Evolutionary conservation across 2,113 vertebrate species (phyloP).

Genomic region (Chloropsis cyanopogon): DNA sequence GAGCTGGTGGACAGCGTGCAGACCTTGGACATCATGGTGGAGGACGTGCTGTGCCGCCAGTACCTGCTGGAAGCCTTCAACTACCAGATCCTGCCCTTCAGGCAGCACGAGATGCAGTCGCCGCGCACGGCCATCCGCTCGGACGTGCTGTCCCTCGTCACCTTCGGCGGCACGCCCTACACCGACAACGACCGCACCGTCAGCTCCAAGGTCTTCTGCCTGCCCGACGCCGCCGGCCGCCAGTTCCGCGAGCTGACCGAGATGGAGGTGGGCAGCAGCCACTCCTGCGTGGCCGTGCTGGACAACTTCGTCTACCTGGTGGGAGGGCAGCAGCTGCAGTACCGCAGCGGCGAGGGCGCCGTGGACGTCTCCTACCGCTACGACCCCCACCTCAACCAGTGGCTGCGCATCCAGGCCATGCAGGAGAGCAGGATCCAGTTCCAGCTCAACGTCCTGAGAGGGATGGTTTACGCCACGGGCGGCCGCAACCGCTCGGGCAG

Average conservation of each 20-base stretch:
- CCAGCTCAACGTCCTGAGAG: slow-evolving; percentile 84
- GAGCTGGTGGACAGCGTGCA: slow-evolving; percentile 97
- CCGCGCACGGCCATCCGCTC: slow-evolving; percentile 86
- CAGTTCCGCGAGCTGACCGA: slow-evolving; percentile 91
- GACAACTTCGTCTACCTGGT: slow-evolving; percentile 96
- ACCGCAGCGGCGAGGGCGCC: slow-evolving; percentile 93
- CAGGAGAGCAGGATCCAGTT: slow-evolving; percentile 96
- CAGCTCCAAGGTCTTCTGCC: slow-evolving; percentile 85
- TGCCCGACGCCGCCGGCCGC: slow-evolving; percentile 76
- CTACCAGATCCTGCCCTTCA: slow-evolving; percentile 95
- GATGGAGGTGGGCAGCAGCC: slow-evolving; percentile 93
- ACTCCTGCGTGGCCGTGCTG: slow-evolving; percentile 88
- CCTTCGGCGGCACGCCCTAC: slow-evolving; percentile 94
- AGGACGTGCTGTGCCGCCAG: slow-evolving; percentile 89
- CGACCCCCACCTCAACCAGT: slow-evolving; percentile 88
- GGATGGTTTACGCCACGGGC: slow-evolving; percentile 88
- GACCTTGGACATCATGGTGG: slow-evolving; percentile 93
- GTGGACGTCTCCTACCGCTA: slow-evolving; percentile 91
- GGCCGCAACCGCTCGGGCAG: slow-evolving; percentile 94
- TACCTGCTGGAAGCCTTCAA: slow-evolving; percentile 96
- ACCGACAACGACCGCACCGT: slow-evolving; percentile 92
- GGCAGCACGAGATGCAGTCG: slow-evolving; percentile 95
- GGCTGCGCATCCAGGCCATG: slow-evolving; percentile 92
- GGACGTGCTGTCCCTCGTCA: slow-evolving; percentile 81
- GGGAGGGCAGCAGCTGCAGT: slow-evolving; percentile 92